phyloP scores from a whole-genome alignment of 2,113 vertebrate genomes.

The Hylia prasina region DNA sequence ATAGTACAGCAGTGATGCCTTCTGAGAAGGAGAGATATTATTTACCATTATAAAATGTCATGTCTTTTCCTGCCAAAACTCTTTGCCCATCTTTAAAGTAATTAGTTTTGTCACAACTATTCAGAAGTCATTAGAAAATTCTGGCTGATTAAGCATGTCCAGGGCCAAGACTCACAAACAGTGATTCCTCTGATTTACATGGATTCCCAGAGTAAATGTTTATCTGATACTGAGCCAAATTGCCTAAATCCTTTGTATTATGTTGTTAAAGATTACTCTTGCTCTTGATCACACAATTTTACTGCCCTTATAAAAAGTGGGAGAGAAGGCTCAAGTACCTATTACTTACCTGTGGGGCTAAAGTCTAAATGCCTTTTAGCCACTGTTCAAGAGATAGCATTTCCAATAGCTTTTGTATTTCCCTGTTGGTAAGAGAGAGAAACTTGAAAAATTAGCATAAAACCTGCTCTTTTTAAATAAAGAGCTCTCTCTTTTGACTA shows the following conservation, averaged over 20 bases:
- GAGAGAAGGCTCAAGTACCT: neutral
- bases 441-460: neutral
- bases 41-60: slow-evolving; percentile 4
- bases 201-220: slow-evolving; percentile 6
- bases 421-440: neutral
- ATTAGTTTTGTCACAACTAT: slow-evolving; percentile 3
- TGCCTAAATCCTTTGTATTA: neutral
- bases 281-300: neutral
- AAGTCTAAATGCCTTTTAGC: neutral
- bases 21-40: neutral
- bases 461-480: accelerated
- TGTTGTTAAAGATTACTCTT: slow-evolving; percentile 15
- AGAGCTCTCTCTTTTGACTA: neutral
- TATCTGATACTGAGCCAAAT: neutral
- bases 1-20: neutral
- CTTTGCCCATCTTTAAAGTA: neutral
- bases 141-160: neutral
- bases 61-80: neutral
- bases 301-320: neutral
- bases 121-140: slow-evolving; percentile 35
- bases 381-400: neutral
- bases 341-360: neutral
- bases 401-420: neutral
- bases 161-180: neutral
- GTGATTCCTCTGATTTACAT: neutral